Conservation (phyloP, 2,113 vertebrate species). For the Sminthopsis crassicaudata region DNA sequence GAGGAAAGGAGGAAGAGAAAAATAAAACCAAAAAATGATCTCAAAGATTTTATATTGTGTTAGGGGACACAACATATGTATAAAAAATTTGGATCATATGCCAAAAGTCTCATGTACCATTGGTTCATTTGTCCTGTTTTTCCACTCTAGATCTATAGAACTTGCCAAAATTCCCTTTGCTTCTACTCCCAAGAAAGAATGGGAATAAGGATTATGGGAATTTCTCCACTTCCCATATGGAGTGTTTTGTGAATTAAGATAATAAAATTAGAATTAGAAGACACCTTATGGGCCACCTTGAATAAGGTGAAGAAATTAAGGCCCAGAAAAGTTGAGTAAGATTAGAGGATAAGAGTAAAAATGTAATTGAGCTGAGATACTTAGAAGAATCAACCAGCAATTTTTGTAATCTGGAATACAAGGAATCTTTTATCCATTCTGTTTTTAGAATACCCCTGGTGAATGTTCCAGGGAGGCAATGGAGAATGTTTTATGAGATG, state of each 20-base stretch:
- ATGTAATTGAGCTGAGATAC: background rate
- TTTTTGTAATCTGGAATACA: constrained; percentile 5
- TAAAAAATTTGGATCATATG: too few relatives aligned
- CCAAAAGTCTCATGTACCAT: background rate
- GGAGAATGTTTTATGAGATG: background rate
- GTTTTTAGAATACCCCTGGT: constrained; percentile 32
- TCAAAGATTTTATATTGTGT: background rate
- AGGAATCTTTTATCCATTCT: constrained; percentile 55
- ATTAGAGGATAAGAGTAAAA: constrained; percentile 14
- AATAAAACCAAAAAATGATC: background rate
- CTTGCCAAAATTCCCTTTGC: background rate
- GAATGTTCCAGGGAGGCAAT: constrained; percentile 6
- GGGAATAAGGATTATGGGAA: background rate
- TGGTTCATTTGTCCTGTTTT: background rate
- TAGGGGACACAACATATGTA: background rate
- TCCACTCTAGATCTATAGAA: background rate
- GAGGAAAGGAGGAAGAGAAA: background rate
- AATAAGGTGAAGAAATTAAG: background rate
- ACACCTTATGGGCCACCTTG: background rate
- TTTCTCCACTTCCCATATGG: background rate
- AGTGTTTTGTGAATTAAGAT: background rate
- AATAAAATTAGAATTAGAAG: background rate
- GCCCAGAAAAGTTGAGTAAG: background rate
- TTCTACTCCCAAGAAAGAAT: too few relatives aligned
- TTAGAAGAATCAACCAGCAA: background rate